Evolutionary conservation across 2,113 vertebrate species (phyloP).

Genomic region (Myiozetetes cayanensis): DNA sequence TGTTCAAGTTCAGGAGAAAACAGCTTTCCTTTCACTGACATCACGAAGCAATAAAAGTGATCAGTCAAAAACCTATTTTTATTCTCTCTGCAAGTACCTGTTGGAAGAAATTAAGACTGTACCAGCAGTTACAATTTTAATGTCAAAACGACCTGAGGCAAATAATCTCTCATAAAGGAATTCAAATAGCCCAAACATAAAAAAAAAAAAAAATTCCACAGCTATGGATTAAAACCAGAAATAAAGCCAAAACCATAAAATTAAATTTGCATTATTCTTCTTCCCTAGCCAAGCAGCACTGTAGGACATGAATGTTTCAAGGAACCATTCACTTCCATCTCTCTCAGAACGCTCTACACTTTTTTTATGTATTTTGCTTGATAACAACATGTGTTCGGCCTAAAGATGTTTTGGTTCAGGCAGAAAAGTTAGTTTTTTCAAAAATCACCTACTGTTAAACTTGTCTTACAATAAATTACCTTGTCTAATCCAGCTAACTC

Average conservation of each 20-base stretch:
- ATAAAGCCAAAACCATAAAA: background rate
- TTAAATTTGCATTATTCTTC: background rate
- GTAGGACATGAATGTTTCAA: background rate
- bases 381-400: background rate
- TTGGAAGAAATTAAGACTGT: background rate
- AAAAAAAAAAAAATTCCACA: background rate
- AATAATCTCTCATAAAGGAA: background rate
- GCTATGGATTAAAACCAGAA: background rate
- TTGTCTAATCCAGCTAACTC: conserved; percentile 69
- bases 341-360: background rate
- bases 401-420: background rate
- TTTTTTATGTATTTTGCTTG: background rate
- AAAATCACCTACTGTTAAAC: background rate
- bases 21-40: background rate
- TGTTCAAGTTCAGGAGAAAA: background rate
- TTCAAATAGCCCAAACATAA: background rate
- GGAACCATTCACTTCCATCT: background rate
- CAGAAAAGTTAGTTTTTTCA: background rate
- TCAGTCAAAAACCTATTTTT: background rate
- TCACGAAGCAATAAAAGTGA: background rate
- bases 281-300: background rate
- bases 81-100: background rate
- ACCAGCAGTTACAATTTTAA: background rate
- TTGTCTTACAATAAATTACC: conserved; percentile 54
- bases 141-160: background rate